Base-by-base conservation (phyloP, 2,797 vertebrate genomes). In the Odontamblyopus lacepedii region DNA sequence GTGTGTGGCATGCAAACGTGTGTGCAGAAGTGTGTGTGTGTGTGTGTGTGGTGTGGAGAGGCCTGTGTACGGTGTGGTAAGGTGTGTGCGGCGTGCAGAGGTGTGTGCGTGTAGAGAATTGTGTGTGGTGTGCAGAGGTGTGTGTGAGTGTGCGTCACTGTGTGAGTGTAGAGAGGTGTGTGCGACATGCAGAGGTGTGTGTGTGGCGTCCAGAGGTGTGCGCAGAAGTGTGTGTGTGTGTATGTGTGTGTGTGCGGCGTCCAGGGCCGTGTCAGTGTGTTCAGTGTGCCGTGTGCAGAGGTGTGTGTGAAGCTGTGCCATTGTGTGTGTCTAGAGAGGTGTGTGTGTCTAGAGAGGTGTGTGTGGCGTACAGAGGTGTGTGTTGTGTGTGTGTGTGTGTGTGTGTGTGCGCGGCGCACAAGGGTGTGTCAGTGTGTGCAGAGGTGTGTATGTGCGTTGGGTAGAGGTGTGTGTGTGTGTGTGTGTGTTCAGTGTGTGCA, bases 1-100 rank as follows among this genome's bases (percentile, higher is more conserved):
- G 30, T 30, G 30, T 30, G 23, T 23, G 23, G 23, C 23, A 23
- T 23, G 30, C 30, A 30, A 4, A 30, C 2, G 30, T 30, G 4
- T 30, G 30, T 30, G 83, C 75, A 73, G 35, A 30, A 23, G 23
- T 23, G 23, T 23, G 87, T 88, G 85, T 83, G 87, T 85, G 27
- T 9, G 2, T 55, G 7, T 23, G n/a, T 41, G 38, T 2, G 38
- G 38, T 41, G 38, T 11, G 19, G 8, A 11, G 9, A 41, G 38
- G 7, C 3, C n/a, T 56, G 53, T 38, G 53, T 55, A 16, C 13
- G 13, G 48, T 4, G 16, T 18, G 48, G 23, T 23, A 23, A 23
- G 23, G 53, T 56, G 53, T 38, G 53, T 55, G 48, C 13, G 13
- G 48, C 3, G 16, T 18, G 48, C 48, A 50, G 15, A 50, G 48